Evolutionary conservation across 2,797 vertebrate genomes (phyloP).

Genomic region (Mormyrus hasselquistii): DNA sequence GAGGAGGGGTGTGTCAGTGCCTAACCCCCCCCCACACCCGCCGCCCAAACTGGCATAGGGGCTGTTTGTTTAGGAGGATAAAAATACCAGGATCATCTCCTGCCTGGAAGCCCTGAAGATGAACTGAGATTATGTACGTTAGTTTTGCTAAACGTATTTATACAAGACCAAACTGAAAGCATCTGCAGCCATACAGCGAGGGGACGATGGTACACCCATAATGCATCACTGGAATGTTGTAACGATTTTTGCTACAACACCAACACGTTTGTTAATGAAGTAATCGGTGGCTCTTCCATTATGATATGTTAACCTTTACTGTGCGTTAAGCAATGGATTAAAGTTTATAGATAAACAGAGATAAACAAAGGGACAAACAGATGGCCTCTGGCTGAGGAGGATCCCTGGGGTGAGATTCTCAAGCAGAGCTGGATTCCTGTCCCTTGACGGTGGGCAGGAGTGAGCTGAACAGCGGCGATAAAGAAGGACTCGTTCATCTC

Average conservation of each 20-base stretch:
- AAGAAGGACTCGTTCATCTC: neutral
- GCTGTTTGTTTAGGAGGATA: neutral
- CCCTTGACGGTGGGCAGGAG: neutral
- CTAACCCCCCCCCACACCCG: neutral
- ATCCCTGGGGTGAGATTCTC: neutral
- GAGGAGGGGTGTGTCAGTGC: neutral
- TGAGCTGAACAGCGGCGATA: neutral
- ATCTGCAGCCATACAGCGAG: neutral
- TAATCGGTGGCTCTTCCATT: neutral
- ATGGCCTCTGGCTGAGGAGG: neutral
- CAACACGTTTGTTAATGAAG: neutral
- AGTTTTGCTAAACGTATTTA: neutral
- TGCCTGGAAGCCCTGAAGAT: neutral
- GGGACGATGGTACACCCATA: neutral
- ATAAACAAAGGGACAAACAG: neutral
- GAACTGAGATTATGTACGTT: neutral
- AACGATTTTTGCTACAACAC: neutral
- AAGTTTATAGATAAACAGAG: neutral
- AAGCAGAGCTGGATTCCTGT: neutral
- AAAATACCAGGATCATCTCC: neutral
- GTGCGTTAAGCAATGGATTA: neutral
- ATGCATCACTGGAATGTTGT: neutral
- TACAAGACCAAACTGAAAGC: neutral
- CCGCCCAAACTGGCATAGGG: neutral
- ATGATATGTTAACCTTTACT: neutral